Conservation (phyloP, 1,140 invertebrate species). For the Bradysia coprophila region DNA sequence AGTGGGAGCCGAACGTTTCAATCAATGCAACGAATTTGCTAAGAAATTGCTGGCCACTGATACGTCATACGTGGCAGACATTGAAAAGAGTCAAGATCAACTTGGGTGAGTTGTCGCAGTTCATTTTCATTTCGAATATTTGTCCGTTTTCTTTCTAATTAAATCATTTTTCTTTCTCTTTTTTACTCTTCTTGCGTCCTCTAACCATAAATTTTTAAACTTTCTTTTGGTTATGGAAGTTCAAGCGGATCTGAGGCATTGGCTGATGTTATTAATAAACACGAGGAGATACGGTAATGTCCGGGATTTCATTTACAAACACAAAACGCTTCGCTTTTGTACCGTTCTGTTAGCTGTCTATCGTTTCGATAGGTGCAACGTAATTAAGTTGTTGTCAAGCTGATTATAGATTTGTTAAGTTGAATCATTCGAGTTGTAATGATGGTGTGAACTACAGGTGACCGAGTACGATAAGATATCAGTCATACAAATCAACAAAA, state of each 20-base stretch:
- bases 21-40: constrained; percentile 79
- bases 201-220: neutral
- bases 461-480: too few species aligned
- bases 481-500: too few species aligned
- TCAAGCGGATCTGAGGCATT: neutral
- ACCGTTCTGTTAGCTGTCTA: too few species aligned
- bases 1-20: constrained; percentile 79
- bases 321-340: too few species aligned
- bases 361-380: too few species aligned
- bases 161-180: constrained; percentile 4
- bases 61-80: constrained; percentile 73
- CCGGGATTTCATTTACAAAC: too few species aligned
- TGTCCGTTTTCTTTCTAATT: neutral
- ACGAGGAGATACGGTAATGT: neutral
- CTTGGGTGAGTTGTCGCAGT: constrained; percentile 43
- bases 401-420: too few species aligned
- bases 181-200: too few species aligned
- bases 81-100: constrained; percentile 71
- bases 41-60: constrained; percentile 77
- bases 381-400: too few species aligned
- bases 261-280: neutral
- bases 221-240: neutral
- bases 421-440: too few species aligned
- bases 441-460: too few species aligned
- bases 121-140: constrained; percentile 1